Base-by-base conservation (phyloP, 2,888 invertebrate species). In the Pristionchus arcanus region DNA sequence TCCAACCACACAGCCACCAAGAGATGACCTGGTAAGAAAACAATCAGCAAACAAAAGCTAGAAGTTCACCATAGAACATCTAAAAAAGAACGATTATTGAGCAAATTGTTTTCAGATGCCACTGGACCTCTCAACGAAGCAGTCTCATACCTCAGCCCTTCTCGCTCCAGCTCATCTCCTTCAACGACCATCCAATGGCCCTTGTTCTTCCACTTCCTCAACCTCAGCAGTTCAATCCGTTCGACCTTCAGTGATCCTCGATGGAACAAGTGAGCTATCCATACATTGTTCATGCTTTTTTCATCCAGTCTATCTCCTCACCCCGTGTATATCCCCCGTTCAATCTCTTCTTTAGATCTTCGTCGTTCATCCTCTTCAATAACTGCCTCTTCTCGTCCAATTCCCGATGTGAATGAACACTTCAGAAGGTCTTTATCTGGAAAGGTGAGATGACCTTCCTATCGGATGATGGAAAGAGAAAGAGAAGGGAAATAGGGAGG, bases 161-260 rank as follows among this genome's bases (percentile, higher is more conserved):
- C 77, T 77, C 49, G 77, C 77, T 42, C 77, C 77, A 21, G 1
- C 77, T 19, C 77, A 77, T 42, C 49, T 77, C 49, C 77, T 77
- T 21, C 77, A 42, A 25, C 68, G 68, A n/a, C 77, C 25, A 5
- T 31, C 55, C 34, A 25, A 19, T 55, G 84, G 84, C 1, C 16
- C 28, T 31, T 28, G 55, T 28, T 19, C 28, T 21, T 25, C 55
- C 7, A 4, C 84, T 5, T 31, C 53, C 13, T 49, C 84, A 13
- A 13, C 55, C 19, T 49, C 55, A 13, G 31, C 55, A 53, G 11
- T 49, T 28, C n/a, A 59, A 13, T 59, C 85, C 28, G 31, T 55
- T 21, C 86, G 86, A 28, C 86, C 86, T 16, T 86, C 86, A 2
- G 86, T 86, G 9, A 86, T 86, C 11, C 86, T 86, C 37, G 86